Evolutionary conservation across 1,140 invertebrate species (phyloP).

Genomic region (Pogonus chalceus): DNA sequence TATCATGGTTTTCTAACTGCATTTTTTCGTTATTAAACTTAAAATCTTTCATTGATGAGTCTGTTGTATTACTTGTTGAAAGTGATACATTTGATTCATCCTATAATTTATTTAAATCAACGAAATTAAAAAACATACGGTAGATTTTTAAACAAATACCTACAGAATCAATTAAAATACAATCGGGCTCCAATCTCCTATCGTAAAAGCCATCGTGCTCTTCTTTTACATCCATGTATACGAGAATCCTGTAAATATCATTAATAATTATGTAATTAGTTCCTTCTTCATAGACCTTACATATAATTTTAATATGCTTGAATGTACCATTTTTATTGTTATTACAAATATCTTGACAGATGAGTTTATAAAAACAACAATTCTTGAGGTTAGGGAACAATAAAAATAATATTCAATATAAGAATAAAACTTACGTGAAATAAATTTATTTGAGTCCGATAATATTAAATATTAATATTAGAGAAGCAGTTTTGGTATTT

Average conservation of each 20-base stretch:
- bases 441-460: too few relatives aligned
- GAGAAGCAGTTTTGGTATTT: not conserved
- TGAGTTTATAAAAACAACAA: not conserved
- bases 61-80: not conserved
- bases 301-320: not conserved
- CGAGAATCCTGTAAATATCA: not conserved
- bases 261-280: not conserved
- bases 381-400: not conserved
- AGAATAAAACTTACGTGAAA: too few relatives aligned
- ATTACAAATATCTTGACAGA: not conserved
- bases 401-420: not conserved
- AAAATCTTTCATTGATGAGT: not conserved
- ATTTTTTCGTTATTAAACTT: not conserved
- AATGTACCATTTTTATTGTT: not conserved
- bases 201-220: not conserved
- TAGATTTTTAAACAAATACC: not conserved
- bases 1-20: not conserved
- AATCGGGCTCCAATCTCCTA: not conserved
- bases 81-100: not conserved
- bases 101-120: not conserved
- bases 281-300: not conserved
- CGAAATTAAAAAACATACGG: not conserved
- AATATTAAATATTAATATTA: too few relatives aligned
- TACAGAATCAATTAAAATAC: not conserved
- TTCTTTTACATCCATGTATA: not conserved